These are phyloP conservation scores for Megathymus violae DNA, from an alignment of 1,140 invertebrate genomes.

Conservation along the genomic window DNA sequence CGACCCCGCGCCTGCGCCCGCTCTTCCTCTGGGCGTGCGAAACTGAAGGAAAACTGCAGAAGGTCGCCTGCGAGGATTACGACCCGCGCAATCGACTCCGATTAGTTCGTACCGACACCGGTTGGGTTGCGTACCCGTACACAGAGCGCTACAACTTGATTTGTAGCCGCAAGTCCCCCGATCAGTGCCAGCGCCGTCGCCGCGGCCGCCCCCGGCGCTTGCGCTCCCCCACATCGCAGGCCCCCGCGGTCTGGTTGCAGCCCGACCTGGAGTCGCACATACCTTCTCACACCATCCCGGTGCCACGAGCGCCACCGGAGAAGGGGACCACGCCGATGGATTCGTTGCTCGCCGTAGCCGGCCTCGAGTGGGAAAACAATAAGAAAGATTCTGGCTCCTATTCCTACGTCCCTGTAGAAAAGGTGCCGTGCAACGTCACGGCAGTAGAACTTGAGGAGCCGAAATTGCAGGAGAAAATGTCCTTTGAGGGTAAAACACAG, in stretches of 20 bases:
- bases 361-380: slow-evolving; percentile 85
- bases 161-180: slow-evolving; percentile 59
- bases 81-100: slow-evolving; percentile 92
- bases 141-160: slow-evolving; percentile 87
- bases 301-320: slow-evolving; percentile 69
- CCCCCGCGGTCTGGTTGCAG: slow-evolving; percentile 50
- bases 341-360: slow-evolving; percentile 85
- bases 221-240: slow-evolving; percentile 38
- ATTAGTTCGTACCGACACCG: slow-evolving; percentile 90
- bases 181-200: slow-evolving; percentile 33
- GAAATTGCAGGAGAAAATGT: slow-evolving; percentile 65
- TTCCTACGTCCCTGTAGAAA: slow-evolving; percentile 69
- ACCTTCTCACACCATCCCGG: slow-evolving; percentile 84
- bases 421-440: slow-evolving; percentile 74
- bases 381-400: slow-evolving; percentile 72
- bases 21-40: slow-evolving; percentile 93
- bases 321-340: slow-evolving; percentile 80
- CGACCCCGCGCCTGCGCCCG: slow-evolving; percentile 80
- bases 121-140: slow-evolving; percentile 92
- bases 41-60: slow-evolving; percentile 89
- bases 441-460: slow-evolving; percentile 74
- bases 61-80: slow-evolving; percentile 93
- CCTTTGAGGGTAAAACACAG: slow-evolving; percentile 65
- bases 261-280: slow-evolving; percentile 85
- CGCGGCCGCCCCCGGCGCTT: slow-evolving; percentile 46